phyloP scores from a whole-genome alignment of 2,797 vertebrate species.

The Tauraco hartlaubi region DNA sequence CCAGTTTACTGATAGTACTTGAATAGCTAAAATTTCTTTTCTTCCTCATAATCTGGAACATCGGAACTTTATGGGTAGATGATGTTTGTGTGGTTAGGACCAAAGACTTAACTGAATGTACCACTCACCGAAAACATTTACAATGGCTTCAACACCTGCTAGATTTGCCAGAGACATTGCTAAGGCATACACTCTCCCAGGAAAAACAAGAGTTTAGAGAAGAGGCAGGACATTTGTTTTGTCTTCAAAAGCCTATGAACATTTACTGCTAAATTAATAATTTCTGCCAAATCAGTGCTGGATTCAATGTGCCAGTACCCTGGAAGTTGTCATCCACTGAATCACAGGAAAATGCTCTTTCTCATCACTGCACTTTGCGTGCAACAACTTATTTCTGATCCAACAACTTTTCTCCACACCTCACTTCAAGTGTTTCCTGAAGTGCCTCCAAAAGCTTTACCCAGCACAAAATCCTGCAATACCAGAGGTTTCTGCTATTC shows the following conservation, averaged over 20 bases:
- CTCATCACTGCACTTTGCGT: background rate
- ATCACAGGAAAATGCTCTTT: background rate
- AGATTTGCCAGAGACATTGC: background rate
- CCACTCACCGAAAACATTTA: background rate
- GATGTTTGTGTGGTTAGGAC: background rate
- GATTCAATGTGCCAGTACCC: background rate
- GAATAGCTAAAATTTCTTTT: background rate
- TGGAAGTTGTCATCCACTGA: background rate
- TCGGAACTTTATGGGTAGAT: background rate
- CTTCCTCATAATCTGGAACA: background rate
- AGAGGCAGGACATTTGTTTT: background rate
- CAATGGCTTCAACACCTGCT: background rate
- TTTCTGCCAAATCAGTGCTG: background rate
- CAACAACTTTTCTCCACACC: background rate
- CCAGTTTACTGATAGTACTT: background rate
- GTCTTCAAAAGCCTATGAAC: background rate
- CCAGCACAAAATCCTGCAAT: background rate
- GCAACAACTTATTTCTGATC: background rate
- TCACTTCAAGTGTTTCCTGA: background rate
- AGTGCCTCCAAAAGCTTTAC: constrained; percentile 1
- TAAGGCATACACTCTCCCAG: background rate
- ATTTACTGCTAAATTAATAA: background rate
- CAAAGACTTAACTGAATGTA: background rate
- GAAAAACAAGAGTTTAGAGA: background rate
- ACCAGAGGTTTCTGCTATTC: background rate